Percentiles rank a stretch among this genome's conserved stretches.
These are phyloP conservation scores for Carapus acus DNA, from an alignment of 2,797 vertebrate genomes.

Conservation along the genomic window DNA sequence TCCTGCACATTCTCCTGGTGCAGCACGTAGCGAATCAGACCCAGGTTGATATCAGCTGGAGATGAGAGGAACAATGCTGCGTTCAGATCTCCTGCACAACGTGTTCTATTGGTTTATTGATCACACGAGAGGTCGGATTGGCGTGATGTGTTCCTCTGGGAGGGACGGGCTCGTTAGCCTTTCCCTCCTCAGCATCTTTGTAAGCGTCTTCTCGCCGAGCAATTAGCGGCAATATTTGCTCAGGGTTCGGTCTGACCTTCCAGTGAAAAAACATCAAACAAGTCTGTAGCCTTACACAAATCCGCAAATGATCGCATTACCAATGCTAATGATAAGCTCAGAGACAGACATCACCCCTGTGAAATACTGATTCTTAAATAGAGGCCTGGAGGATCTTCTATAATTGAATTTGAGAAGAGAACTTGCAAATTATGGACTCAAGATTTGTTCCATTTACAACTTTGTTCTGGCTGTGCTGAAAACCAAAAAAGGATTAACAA, in stretches of 20 bases:
- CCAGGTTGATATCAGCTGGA: conserved; percentile 89
- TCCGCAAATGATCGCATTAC: background rate
- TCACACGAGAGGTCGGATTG: background rate
- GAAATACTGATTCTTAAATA: conserved; percentile 15
- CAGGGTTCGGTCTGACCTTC: background rate
- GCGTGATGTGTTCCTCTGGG: background rate
- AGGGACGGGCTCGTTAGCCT: too few relatives aligned
- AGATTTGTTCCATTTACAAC: conserved; percentile 10
- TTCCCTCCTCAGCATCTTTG: too few relatives aligned
- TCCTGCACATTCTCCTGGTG: conserved; percentile 76
- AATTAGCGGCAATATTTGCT: background rate
- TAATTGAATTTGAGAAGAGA: background rate
- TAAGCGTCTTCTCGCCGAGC: background rate
- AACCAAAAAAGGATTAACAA: background rate
- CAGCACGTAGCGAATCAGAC: conserved; percentile 85
- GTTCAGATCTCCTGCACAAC: too few relatives aligned
- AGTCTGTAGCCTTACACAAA: background rate
- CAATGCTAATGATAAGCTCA: background rate
- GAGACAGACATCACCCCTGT: conserved; percentile 1
- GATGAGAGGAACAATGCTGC: background rate
- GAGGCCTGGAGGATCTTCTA: conserved; percentile 11
- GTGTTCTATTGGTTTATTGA: too few relatives aligned
- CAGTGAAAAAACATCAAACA: background rate
- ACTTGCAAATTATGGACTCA: conserved; percentile 9
- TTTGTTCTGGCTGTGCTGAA: conserved; percentile 2